A percentile compares a stretch with the other conserved stretches of the same genome.
These are phyloP conservation scores for Drosophila tristis DNA, from an alignment of 1,140 invertebrate genomes.

Conservation along the genomic window DNA sequence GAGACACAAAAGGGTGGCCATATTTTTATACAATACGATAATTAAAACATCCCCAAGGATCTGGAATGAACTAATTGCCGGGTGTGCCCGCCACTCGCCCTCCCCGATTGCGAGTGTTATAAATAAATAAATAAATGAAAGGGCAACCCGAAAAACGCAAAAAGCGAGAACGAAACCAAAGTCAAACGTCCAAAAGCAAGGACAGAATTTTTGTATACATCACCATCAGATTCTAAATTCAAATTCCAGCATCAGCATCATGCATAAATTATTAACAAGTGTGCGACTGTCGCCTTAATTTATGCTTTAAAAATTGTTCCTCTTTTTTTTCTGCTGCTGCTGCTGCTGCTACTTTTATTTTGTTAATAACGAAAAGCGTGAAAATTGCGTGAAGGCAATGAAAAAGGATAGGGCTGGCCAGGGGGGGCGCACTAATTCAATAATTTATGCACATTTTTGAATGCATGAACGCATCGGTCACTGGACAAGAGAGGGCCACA, in stretches of 20 bases:
- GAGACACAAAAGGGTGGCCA: conserved; percentile 20
- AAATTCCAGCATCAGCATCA: conserved; percentile 1
- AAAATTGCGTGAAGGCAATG: conserved; percentile 38
- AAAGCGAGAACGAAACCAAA: conserved; percentile 33
- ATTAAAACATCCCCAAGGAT: conserved; percentile 67
- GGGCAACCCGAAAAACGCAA: conserved; percentile 27
- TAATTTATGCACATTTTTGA: conserved; percentile 76
- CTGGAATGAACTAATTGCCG: conserved; percentile 56
- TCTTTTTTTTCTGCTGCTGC: neutral
- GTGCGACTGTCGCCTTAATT: conserved; percentile 58
- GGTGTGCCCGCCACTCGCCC: too few relatives aligned
- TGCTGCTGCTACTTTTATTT: neutral
- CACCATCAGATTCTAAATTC: too few relatives aligned
- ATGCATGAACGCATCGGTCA: conserved; percentile 53
- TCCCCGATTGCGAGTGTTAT: conserved; percentile 15
- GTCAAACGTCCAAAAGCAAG: conserved; percentile 18
- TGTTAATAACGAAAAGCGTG: conserved; percentile 57
- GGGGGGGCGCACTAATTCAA: conserved; percentile 63
- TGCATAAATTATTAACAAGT: conserved; percentile 67
- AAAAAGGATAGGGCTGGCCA: neutral
- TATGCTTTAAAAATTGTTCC: conserved; percentile 58
- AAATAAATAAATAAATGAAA: conserved; percentile 66
- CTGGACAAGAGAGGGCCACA: neutral
- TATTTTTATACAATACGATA: conserved; percentile 48
- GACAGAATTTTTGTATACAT: too few relatives aligned